phyloP scores from a whole-genome alignment of 1,140 invertebrate species.

The Drosophila rhopaloa region DNA sequence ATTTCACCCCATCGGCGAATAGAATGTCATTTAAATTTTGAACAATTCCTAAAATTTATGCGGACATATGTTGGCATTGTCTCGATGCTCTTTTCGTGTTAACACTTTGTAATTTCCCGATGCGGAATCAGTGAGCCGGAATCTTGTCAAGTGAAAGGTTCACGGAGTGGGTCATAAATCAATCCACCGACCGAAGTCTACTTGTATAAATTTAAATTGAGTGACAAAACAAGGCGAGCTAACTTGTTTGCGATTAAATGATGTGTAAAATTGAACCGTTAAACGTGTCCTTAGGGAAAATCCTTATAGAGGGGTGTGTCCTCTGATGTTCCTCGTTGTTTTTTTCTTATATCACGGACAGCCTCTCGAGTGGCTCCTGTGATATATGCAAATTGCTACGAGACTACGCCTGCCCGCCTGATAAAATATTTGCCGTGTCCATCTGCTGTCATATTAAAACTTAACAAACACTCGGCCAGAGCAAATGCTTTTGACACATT shows the following conservation, averaged over 20 bases:
- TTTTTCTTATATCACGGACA: conserved; percentile 2
- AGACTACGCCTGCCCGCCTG: conserved; percentile 30
- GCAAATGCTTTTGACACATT: conserved; percentile 76
- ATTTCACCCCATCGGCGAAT: background rate
- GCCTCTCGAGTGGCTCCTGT: conserved; percentile 29
- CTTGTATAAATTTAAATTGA: conserved; percentile 80
- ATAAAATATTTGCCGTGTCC: conserved; percentile 62
- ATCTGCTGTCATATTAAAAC: conserved; percentile 79
- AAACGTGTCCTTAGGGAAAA: conserved; percentile 71
- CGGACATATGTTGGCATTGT: conserved; percentile 50
- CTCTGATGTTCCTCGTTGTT: background rate
- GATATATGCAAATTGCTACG: conserved; percentile 63
- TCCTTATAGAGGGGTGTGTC: conserved; percentile 8
- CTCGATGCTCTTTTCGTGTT: conserved; percentile 66
- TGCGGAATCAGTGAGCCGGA: conserved; percentile 73
- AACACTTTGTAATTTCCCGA: conserved; percentile 79
- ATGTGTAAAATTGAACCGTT: conserved; percentile 82
- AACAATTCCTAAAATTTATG: conserved; percentile 27
- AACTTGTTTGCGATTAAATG: conserved; percentile 83
- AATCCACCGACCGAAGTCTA: conserved; percentile 44
- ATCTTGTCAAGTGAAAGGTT: conserved; percentile 75
- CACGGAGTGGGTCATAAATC: conserved; percentile 70
- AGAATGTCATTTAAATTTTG: conserved; percentile 30
- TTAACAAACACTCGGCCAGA: conserved; percentile 56
- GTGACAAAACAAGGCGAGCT: conserved; percentile 62